Conservation (phyloP, 2,888 invertebrate genomes). For the Willowsia nigromaculata region DNA sequence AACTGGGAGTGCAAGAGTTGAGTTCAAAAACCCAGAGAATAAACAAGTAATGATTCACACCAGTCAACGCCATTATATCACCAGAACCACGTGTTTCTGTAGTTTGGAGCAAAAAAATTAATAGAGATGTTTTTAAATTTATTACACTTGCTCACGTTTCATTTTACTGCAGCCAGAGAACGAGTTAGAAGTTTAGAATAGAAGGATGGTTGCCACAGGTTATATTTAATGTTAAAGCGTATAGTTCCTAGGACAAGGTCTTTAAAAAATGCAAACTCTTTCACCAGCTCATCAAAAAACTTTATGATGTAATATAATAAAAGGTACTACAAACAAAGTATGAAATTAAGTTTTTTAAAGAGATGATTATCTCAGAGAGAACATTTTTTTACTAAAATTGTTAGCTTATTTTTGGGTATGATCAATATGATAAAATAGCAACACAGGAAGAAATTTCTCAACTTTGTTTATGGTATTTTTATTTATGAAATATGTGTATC, state of each 20-base stretch:
- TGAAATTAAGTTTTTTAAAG: neutral
- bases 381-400: neutral
- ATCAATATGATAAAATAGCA: neutral
- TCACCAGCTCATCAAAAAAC: neutral
- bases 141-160: no score
- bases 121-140: no score
- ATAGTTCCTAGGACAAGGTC: conserved; percentile 7
- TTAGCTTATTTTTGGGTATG: neutral
- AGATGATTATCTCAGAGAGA: no score
- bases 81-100: neutral
- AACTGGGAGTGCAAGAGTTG: neutral
- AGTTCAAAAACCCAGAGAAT: conserved; percentile 54
- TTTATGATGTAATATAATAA: conserved; percentile 8
- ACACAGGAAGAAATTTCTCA: conserved; percentile 52
- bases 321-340: no score
- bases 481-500: conserved; percentile 24
- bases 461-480: conserved; percentile 18
- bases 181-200: no score
- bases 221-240: no score
- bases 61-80: neutral
- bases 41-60: conserved; percentile 11
- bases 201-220: neutral
- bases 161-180: no score
- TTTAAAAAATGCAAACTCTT: neutral
- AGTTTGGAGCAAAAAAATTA: neutral